Percentiles rank a stretch among this genome's conserved stretches.
phyloP scores from a whole-genome alignment of 2,797 vertebrate species.

The Odontamblyopus lacepedii region DNA sequence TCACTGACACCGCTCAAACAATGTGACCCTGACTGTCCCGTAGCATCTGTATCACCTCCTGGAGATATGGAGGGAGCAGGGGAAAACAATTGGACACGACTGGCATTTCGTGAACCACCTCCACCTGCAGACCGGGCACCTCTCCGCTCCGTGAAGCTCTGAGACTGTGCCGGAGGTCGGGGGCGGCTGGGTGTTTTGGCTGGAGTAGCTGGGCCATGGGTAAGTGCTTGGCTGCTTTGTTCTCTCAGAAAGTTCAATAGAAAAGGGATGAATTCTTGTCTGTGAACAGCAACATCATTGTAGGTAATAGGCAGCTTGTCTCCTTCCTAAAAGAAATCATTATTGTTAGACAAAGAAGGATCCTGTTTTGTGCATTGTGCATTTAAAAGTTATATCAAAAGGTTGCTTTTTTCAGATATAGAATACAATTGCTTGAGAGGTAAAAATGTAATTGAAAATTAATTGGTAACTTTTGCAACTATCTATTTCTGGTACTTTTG shows the following conservation, averaged over 20 bases:
- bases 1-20: slow-evolving; percentile 66
- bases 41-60: slow-evolving; percentile 54
- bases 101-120: slow-evolving; percentile 67
- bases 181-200: slow-evolving; percentile 87
- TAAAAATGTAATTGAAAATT: background rate
- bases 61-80: slow-evolving; percentile 67
- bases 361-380: no score
- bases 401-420: background rate
- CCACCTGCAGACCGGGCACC: slow-evolving; percentile 53
- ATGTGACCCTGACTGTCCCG: slow-evolving; percentile 40
- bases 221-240: slow-evolving; percentile 89
- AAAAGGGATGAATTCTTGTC: slow-evolving; percentile 93
- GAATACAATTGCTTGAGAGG: background rate
- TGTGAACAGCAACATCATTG: slow-evolving; percentile 69
- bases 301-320: slow-evolving; percentile 59
- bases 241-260: slow-evolving; percentile 94
- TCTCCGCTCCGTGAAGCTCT: slow-evolving; percentile 60
- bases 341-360: background rate
- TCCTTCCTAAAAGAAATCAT: slow-evolving; percentile 64
- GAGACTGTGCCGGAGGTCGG: slow-evolving; percentile 62
- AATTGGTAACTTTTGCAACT: background rate
- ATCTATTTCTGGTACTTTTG: background rate
- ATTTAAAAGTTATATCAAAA: background rate
- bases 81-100: slow-evolving; percentile 86
- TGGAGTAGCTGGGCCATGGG: slow-evolving; percentile 91